Conservation (phyloP, 2,888 invertebrate genomes). For the Drosophila nigritarsus region DNA sequence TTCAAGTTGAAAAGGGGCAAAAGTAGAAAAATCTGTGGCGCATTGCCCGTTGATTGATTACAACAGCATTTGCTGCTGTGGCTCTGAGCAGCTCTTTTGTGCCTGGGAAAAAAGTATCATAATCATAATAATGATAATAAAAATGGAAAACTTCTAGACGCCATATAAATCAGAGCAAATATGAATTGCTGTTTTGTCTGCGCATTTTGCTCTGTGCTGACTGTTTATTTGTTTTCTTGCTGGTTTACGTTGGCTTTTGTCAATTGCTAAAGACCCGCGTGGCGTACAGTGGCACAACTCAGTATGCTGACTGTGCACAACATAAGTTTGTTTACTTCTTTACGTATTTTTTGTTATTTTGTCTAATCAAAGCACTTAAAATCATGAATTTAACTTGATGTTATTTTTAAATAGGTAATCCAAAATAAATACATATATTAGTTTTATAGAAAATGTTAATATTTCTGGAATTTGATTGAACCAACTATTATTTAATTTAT, state of each 20-base stretch:
- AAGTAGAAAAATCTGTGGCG: conserved; percentile 37
- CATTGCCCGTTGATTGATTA: conserved; percentile 69
- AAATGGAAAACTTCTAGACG: conserved; percentile 81
- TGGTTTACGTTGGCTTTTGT: conserved; percentile 70
- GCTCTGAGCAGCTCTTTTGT: conserved; percentile 44
- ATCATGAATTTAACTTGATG: neutral
- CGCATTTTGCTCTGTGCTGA: conserved; percentile 47
- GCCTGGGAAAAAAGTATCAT: conserved; percentile 75
- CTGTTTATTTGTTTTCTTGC: conserved; percentile 67
- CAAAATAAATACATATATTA: neutral
- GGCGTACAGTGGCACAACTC: conserved; percentile 38
- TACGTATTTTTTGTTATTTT: neutral
- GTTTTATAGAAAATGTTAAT: neutral
- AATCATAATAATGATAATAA: conserved; percentile 81
- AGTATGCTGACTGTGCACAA: neutral
- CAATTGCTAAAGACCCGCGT: conserved; percentile 63
- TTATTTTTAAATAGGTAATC: neutral
- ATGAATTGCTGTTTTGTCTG: conserved; percentile 79
- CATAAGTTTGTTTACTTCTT: too few species aligned
- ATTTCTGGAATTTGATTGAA: neutral
- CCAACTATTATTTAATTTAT: neutral
- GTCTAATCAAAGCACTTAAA: neutral
- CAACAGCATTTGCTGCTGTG: conserved; percentile 46
- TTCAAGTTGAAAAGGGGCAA: conserved; percentile 38
- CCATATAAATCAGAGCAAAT: conserved; percentile 81